Conservation (phyloP, 2,797 vertebrate genomes). For the Margarornis squamiger region DNA sequence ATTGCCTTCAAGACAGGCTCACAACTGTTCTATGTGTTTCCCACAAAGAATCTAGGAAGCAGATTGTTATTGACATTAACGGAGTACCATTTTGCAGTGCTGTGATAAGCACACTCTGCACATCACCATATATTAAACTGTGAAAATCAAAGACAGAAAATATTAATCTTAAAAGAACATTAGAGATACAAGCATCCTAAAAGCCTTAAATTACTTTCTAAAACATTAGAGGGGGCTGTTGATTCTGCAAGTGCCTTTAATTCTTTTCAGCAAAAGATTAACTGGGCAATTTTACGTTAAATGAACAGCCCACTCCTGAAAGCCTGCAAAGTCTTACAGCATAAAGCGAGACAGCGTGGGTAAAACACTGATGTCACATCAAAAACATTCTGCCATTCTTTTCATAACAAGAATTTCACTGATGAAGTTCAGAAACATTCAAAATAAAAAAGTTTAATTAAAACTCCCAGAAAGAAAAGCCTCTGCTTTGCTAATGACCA, state of each 20-base stretch:
- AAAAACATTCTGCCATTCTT: not conserved
- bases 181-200: not conserved
- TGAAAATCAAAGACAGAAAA: not conserved
- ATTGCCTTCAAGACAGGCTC: not conserved
- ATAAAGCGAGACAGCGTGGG: rapidly evolving
- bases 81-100: not conserved
- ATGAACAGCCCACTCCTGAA: not conserved
- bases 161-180: not conserved
- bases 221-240: not conserved
- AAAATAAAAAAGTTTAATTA: not conserved
- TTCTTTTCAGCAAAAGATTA: not conserved
- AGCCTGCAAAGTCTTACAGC: not conserved
- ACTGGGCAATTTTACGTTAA: not conserved
- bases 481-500: not conserved
- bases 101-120: not conserved
- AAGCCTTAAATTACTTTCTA: not conserved
- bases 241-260: not conserved
- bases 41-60: not conserved
- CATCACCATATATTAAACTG: not conserved
- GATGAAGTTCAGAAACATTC: not conserved
- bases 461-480: not conserved
- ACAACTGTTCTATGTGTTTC: not conserved
- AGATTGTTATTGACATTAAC: not conserved
- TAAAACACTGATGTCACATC: not conserved
- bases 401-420: not conserved